Base-by-base conservation (phyloP, 1,140 invertebrate genomes). In the Eriosoma lanigerum region DNA sequence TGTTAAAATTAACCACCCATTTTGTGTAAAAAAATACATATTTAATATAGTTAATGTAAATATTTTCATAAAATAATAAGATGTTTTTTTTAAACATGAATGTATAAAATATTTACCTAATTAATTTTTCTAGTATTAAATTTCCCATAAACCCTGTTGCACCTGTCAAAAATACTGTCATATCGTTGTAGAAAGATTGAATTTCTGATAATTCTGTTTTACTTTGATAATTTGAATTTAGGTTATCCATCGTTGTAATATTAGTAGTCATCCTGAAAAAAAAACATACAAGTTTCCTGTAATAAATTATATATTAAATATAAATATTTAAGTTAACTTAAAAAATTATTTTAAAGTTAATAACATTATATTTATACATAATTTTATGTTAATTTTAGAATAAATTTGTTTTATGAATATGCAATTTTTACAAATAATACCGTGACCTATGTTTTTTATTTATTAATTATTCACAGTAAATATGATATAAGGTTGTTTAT, bases 131-230 rank as follows among this genome's bases (percentile, higher is more conserved):
- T 2, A 81, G 19, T 2, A 82, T 32, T 19, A 89, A 90, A 88
- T 93, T 94, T 12, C 93, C 93, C 85, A 94, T 88, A 86, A 94
- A 94, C 81, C 93, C 93, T 29, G 91, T 93, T 19, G 88, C 90
- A 70, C 90, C 90, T 21, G 90, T 91, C 82, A 91, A 86, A 84
- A 94, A 92, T 81, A 91, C 87, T 84, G 86, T 87, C 84, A 89
- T 88, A 81, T 88, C 87, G 15, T 68, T 75, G 50, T 60, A 82
- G 78, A 82, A 82, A 19, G 21, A 38, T 60, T 82, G 82, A 19
- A 82, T 82, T 50, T 81, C 52, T 24, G 81, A 81, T 10, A 62
- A 9, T 48, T 46, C 19, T 13, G 38, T 21, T 66, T 13, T 24
- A 15, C 4, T 17, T 21, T 26, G 62, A 4, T 5, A 10, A 8